Evolutionary conservation across 2,888 invertebrate genomes (phyloP).

Genomic region (Tachystola acroxantha): DNA sequence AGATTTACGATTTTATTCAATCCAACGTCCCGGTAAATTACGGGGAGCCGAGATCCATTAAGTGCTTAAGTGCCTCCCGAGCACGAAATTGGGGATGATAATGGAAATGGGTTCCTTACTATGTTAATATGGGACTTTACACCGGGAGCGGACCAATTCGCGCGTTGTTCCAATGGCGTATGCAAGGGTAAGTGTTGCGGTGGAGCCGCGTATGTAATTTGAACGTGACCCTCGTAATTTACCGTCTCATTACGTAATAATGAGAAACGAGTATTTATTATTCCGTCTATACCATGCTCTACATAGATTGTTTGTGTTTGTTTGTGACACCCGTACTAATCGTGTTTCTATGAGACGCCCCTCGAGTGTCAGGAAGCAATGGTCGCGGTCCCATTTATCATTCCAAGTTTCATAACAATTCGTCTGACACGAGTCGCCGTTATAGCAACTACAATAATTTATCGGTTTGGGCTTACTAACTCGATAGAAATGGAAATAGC

Average conservation of each 20-base stretch:
- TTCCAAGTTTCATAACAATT: constrained; percentile 42
- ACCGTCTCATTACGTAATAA: constrained; percentile 14
- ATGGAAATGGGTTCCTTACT: constrained; percentile 72
- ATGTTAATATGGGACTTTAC: constrained; percentile 68
- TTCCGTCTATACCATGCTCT: constrained; percentile 3
- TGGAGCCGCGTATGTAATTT: constrained; percentile 33
- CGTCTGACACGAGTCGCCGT: constrained; percentile 28
- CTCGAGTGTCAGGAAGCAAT: constrained; percentile 28
- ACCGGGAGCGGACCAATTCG: constrained; percentile 52
- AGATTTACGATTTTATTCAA: constrained; percentile 76
- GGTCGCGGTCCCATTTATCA: constrained; percentile 41
- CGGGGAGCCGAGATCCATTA: constrained; percentile 73
- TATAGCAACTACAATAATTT: constrained; percentile 41
- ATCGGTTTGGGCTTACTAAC: constrained; percentile 47
- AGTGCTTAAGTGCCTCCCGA: constrained; percentile 75
- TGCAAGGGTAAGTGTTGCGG: constrained; percentile 35
- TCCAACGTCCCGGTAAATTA: constrained; percentile 71
- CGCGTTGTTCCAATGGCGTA: constrained; percentile 53
- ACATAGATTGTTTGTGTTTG: not conserved
- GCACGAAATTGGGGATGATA: constrained; percentile 75
- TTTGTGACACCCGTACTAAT: constrained; percentile 3
- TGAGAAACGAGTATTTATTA: constrained; percentile 1
- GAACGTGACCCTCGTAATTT: constrained; percentile 28
- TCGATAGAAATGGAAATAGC: constrained; percentile 69
- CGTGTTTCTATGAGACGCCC: constrained; percentile 12